A percentile compares a stretch with the other conserved stretches of the same genome.
phyloP scores from a whole-genome alignment of 2,888 invertebrate genomes.

The Melanostoma scalare region DNA sequence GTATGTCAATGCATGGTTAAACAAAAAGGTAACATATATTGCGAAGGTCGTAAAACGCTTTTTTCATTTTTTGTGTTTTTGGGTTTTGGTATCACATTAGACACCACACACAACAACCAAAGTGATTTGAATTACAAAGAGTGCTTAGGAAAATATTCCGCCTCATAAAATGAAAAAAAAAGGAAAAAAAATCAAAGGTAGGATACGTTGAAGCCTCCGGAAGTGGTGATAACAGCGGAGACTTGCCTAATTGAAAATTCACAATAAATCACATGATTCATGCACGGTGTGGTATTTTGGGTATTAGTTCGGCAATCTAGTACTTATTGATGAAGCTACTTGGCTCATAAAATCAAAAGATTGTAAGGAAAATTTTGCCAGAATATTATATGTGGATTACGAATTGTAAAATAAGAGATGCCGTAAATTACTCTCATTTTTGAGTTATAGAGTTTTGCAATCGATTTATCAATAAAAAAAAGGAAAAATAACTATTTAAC shows the following conservation, averaged over 20 bases:
- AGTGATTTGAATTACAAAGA: slow-evolving; percentile 59
- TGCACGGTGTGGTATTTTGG: slow-evolving; percentile 23
- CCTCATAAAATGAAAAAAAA: slow-evolving; percentile 14
- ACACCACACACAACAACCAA: slow-evolving; percentile 17
- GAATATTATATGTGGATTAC: neutral
- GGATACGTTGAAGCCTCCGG: slow-evolving; percentile 40
- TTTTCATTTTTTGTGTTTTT: slow-evolving; percentile 1
- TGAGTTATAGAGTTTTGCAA: too few relatives aligned
- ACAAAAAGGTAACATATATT: slow-evolving; percentile 26
- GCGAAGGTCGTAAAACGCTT: slow-evolving; percentile 57
- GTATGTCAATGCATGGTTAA: slow-evolving; percentile 48
- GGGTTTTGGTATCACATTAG: neutral
- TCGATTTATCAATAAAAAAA: too few relatives aligned
- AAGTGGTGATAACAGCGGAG: slow-evolving; percentile 52
- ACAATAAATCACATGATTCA: slow-evolving; percentile 63
- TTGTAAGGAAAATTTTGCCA: slow-evolving; percentile 4
- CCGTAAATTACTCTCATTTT: too few relatives aligned
- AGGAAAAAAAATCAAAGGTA: slow-evolving; percentile 1
- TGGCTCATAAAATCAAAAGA: neutral
- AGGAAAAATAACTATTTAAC: too few relatives aligned
- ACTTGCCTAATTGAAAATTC: slow-evolving; percentile 53
- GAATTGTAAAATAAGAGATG: neutral
- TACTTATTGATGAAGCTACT: slow-evolving; percentile 33
- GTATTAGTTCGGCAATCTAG: slow-evolving; percentile 22
- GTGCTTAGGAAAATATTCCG: slow-evolving; percentile 1